Conservation (phyloP, 1,140 invertebrate genomes). For the Lasaia peninsularis region DNA sequence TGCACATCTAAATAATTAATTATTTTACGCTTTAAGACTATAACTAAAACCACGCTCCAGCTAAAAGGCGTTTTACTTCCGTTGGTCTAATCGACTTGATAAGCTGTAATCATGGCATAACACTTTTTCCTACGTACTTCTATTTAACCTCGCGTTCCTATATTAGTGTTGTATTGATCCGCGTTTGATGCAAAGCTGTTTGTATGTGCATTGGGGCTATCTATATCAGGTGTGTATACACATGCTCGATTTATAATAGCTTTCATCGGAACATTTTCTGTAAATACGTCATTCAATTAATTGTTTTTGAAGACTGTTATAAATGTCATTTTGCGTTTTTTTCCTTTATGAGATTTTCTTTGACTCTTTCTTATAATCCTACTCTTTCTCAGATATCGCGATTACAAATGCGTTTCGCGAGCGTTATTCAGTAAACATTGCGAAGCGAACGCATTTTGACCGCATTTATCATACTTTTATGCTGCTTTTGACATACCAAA, state of each 20-base stretch:
- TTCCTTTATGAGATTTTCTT: too few relatives aligned
- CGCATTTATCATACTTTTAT: too few relatives aligned
- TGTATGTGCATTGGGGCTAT: neutral
- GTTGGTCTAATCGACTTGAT: conserved; percentile 11
- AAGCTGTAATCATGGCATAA: conserved; percentile 11
- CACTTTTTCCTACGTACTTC: conserved; percentile 8
- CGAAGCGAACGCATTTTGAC: too few relatives aligned
- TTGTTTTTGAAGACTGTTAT: too few relatives aligned
- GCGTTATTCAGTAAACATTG: too few relatives aligned
- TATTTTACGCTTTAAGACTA: neutral
- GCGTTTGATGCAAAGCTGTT: neutral
- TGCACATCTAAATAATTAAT: neutral
- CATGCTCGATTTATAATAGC: neutral
- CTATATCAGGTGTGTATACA: neutral
- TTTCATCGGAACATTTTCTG: too few relatives aligned
- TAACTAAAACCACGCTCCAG: neutral
- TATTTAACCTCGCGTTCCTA: conserved; percentile 2
- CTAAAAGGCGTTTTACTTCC: conserved; percentile 1
- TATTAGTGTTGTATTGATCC: conserved; percentile 6
- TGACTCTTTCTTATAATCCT: too few relatives aligned
- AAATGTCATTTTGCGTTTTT: too few relatives aligned
- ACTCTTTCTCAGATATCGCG: too few relatives aligned
- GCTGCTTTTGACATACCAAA: too few relatives aligned
- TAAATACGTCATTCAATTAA: too few relatives aligned
- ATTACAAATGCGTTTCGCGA: too few relatives aligned